Percentiles rank a stretch among this genome's conserved stretches.
phyloP scores from a whole-genome alignment of 2,888 invertebrate species.

The Megalurothrips usitatus region DNA sequence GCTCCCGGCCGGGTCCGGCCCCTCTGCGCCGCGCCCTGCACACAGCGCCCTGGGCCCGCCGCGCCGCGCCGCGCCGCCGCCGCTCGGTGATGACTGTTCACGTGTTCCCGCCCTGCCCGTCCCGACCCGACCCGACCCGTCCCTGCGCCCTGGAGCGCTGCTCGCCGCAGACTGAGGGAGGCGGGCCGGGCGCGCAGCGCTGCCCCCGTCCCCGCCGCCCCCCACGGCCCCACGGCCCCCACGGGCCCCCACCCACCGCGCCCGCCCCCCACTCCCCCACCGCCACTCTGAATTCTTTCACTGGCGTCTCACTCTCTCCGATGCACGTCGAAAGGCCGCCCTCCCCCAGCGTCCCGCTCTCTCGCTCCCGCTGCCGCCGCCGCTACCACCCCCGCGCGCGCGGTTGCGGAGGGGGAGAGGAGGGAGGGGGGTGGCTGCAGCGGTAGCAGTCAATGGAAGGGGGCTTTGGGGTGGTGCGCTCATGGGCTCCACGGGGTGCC shows the following conservation, averaged over 20 bases:
- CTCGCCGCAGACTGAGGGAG: conserved; percentile 10
- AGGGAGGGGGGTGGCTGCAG: background rate
- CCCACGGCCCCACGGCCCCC: background rate
- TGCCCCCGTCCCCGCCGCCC: background rate
- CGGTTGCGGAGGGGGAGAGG: background rate
- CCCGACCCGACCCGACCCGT: background rate
- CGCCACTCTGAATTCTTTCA: background rate
- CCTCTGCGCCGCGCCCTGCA: too few species aligned
- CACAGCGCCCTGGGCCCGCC: background rate
- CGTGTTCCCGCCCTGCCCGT: background rate
- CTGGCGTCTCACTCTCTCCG: background rate
- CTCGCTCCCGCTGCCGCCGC: background rate
- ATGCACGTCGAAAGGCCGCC: background rate
- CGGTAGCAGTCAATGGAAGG: background rate
- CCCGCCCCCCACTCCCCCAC: background rate
- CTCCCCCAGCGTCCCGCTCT: background rate
- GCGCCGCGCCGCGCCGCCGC: background rate
- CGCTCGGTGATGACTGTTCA: too few species aligned
- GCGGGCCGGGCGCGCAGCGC: background rate
- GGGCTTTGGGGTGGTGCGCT: background rate
- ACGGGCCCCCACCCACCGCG: background rate
- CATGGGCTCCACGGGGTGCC: background rate
- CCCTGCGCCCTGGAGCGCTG: background rate
- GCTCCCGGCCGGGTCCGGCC: too few species aligned
- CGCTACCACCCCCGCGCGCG: background rate